These are phyloP conservation scores for Toxotes chatareus DNA, from an alignment of 2,113 vertebrate genomes.

Conservation along the genomic window DNA sequence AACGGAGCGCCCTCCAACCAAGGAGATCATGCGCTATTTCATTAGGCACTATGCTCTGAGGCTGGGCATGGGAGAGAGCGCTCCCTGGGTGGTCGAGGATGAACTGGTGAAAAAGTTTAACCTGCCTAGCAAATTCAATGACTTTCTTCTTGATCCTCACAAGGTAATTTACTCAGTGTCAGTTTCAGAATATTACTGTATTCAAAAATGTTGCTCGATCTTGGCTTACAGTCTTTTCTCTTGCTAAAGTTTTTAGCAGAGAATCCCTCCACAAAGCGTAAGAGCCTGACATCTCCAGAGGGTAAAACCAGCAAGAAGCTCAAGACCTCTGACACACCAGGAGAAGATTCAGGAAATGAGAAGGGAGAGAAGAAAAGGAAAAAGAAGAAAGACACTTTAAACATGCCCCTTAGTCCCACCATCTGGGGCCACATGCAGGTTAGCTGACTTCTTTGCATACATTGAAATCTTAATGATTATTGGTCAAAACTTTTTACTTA, in stretches of 20 bases:
- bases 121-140: slow-evolving; percentile 96
- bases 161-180: slow-evolving; percentile 86
- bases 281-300: slow-evolving; percentile 89
- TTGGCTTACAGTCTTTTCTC: not conserved
- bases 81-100: slow-evolving; percentile 98
- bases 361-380: slow-evolving; percentile 81
- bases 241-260: slow-evolving; percentile 91
- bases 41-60: slow-evolving; percentile 94
- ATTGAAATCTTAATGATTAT: not conserved
- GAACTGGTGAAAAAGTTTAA: slow-evolving; percentile 94
- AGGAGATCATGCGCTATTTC: slow-evolving; percentile 98
- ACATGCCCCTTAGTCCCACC: slow-evolving; percentile 89
- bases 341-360: slow-evolving; percentile 79
- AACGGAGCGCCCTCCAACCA: slow-evolving; percentile 96
- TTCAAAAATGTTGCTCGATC: not conserved
- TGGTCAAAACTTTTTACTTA: not conserved
- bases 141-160: slow-evolving; percentile 96
- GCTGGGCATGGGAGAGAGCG: slow-evolving; percentile 92
- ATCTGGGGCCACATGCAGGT: slow-evolving; percentile 94
- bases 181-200: not conserved
- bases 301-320: slow-evolving; percentile 90
- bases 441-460: slow-evolving; percentile 2
- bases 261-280: slow-evolving; percentile 92
- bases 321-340: slow-evolving; percentile 80
- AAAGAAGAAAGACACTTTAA: slow-evolving; percentile 83